Conservation (phyloP, 2,797 vertebrate genomes). For the Bradypodion pumilum region DNA sequence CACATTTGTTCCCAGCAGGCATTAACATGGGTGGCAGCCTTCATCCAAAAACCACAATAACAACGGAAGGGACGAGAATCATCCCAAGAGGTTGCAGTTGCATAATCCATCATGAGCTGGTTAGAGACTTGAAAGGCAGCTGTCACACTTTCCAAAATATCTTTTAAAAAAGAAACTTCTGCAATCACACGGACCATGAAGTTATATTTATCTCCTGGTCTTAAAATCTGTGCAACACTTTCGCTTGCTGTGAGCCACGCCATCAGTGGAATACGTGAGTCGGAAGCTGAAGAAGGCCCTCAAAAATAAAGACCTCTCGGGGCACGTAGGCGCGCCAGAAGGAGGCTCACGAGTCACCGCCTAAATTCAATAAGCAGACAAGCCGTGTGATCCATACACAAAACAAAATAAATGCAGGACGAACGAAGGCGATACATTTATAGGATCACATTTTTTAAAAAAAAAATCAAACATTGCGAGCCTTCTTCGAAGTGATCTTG, state of each 20-base stretch:
- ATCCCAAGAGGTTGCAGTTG: not conserved
- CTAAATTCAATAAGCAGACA: too few relatives aligned
- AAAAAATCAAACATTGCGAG: too few relatives aligned
- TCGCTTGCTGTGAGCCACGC: too few relatives aligned
- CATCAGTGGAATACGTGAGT: not conserved
- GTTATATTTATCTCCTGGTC: not conserved
- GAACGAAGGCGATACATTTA: too few relatives aligned
- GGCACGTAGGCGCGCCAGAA: too few relatives aligned
- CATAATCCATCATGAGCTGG: constrained; percentile 1
- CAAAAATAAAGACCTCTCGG: too few relatives aligned
- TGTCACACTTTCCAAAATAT: not conserved
- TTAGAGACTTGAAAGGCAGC: not conserved
- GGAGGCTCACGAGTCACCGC: too few relatives aligned
- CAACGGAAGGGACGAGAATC: not conserved
- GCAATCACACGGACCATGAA: not conserved
- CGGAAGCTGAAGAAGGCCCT: not conserved
- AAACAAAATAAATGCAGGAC: too few relatives aligned
- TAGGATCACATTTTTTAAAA: too few relatives aligned
- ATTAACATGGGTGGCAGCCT: not conserved
- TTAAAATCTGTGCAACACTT: not conserved
- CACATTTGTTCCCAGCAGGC: not conserved
- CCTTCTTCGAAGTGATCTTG: too few relatives aligned
- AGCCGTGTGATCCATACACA: too few relatives aligned
- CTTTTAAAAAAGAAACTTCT: not conserved
- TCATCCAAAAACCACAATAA: not conserved